Conservation (phyloP, 2,888 invertebrate species). For the Drosophila pegasa region DNA sequence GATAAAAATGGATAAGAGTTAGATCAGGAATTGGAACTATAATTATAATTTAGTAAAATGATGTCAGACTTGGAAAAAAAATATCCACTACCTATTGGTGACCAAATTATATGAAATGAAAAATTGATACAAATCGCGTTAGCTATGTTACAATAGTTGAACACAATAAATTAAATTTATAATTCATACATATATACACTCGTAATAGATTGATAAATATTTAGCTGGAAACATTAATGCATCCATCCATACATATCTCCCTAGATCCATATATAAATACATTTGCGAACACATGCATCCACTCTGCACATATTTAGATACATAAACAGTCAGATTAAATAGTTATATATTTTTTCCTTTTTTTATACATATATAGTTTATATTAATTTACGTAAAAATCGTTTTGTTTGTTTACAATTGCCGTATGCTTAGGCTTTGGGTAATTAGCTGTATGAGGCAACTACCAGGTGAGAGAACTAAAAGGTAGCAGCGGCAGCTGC, state of each 20-base stretch:
- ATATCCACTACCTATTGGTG: neutral
- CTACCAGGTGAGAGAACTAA: conserved; percentile 57
- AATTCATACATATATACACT: neutral
- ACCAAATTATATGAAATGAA: neutral
- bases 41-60: too few species aligned
- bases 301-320: neutral
- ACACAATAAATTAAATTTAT: too few species aligned
- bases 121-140: neutral
- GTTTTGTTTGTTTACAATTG: conserved; percentile 46
- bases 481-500: conserved; percentile 22
- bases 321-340: neutral
- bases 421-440: conserved; percentile 72
- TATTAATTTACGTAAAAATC: conserved; percentile 43
- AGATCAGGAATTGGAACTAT: too few species aligned
- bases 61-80: too few species aligned
- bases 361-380: conserved; percentile 9
- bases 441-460: conserved; percentile 82
- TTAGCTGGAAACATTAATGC: neutral
- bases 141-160: too few species aligned
- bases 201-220: neutral
- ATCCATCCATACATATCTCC: neutral
- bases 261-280: neutral
- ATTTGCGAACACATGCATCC: too few species aligned
- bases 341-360: neutral
- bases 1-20: too few species aligned